Percentiles rank a stretch among this genome's conserved stretches.
These are phyloP conservation scores for Saimiri boliviensis DNA, from an alignment of 2,113 vertebrate species.

Conservation along the genomic window DNA sequence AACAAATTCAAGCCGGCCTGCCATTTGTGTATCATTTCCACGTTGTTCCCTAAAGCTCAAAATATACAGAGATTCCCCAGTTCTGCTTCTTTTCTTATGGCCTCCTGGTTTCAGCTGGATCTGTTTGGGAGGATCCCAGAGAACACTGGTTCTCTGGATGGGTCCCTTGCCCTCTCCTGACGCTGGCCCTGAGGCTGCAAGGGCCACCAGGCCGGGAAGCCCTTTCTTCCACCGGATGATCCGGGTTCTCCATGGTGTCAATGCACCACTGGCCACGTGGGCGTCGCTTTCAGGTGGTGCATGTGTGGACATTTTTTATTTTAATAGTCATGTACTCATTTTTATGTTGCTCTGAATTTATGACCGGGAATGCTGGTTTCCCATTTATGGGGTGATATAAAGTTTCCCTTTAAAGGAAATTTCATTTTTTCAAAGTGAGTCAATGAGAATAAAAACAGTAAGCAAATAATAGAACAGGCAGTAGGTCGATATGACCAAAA, in stretches of 20 bases:
- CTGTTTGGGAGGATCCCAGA: neutral
- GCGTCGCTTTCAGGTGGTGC: neutral
- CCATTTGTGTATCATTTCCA: neutral
- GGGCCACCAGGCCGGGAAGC: neutral
- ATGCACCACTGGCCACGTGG: accelerated
- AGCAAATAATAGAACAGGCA: conserved; percentile 31
- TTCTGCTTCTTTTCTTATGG: neutral
- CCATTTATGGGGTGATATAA: conserved; percentile 35
- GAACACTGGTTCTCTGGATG: neutral
- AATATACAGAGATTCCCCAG: neutral
- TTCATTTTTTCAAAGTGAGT: conserved; percentile 43
- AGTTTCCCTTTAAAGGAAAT: conserved; percentile 65
- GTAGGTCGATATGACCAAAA: neutral
- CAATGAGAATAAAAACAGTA: conserved; percentile 49
- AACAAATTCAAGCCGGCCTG: neutral
- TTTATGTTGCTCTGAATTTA: conserved; percentile 61
- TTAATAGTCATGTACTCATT: conserved; percentile 49
- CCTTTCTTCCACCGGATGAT: neutral
- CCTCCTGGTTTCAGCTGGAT: neutral
- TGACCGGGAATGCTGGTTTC: neutral
- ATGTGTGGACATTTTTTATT: neutral
- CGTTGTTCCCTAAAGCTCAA: neutral
- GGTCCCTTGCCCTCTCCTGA: neutral
- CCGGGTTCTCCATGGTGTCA: accelerated
- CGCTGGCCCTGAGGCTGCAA: neutral